Evolutionary conservation across 1,140 invertebrate genomes (phyloP).

Genomic region (Drosophila nasuta): DNA sequence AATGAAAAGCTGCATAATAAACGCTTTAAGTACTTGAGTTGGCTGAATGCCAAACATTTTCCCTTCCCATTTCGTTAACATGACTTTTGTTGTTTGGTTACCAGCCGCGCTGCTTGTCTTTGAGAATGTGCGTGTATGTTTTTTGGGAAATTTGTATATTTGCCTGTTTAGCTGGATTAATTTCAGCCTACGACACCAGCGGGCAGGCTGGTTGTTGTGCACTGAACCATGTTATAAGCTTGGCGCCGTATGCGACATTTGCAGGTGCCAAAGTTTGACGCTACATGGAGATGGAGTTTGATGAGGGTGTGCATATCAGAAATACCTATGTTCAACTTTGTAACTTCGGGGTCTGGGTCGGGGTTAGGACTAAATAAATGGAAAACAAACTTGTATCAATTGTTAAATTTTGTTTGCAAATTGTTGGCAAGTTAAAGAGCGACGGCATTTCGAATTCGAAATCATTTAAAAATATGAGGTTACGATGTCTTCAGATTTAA

Average conservation of each 20-base stretch:
- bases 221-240: slow-evolving; percentile 32
- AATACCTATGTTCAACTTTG: slow-evolving; percentile 36
- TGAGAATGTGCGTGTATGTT: slow-evolving; percentile 22
- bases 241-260: slow-evolving; percentile 36
- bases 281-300: slow-evolving; percentile 3
- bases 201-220: slow-evolving; percentile 16
- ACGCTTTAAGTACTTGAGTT: slow-evolving; percentile 59
- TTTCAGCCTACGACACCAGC: slow-evolving; percentile 50
- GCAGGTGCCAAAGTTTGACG: slow-evolving; percentile 35
- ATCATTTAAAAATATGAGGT: not conserved
- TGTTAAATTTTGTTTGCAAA: slow-evolving; percentile 16
- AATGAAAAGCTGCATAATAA: slow-evolving; percentile 68
- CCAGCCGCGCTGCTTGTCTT: slow-evolving; percentile 13
- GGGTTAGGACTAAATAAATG: slow-evolving; percentile 1
- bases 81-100: not conserved
- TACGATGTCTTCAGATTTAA: not conserved
- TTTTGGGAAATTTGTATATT: slow-evolving; percentile 17
- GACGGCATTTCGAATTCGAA: not conserved
- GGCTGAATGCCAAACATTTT: slow-evolving; percentile 60
- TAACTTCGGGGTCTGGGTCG: not conserved
- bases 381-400: slow-evolving; percentile 40
- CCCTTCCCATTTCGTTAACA: slow-evolving; percentile 48
- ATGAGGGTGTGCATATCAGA: slow-evolving; percentile 23
- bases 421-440: not conserved
- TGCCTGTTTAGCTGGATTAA: slow-evolving; percentile 38